Evolutionary conservation across 2,797 vertebrate species (phyloP), one percentile per base, ranked within the genome.

Genomic region (Harpagifer antarcticus): DNA sequence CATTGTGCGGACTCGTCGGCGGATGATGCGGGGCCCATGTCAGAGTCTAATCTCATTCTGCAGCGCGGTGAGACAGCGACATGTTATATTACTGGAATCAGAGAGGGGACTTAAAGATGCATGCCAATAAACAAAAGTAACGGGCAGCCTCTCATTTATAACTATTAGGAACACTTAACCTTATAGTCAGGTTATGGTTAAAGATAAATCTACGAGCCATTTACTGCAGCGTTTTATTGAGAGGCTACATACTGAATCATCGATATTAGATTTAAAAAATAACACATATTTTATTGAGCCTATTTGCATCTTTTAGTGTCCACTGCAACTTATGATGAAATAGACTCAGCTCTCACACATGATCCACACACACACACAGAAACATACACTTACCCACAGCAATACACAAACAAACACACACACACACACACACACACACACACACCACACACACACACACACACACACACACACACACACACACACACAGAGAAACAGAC

Each of bases 121-220:
- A 85, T 73, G 81, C 84, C 89, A 87, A 90, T 93, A 93, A 94
- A 93, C 92, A 94, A 92, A 93, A 88, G 90, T 88, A 89, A 86
- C 64, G 68, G 81, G 66, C 88, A 56, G 72, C 65, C 58, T 66
- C 81, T 82, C 88, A 93, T 94, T 92, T 91, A 90, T 94, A 92
- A 93, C 89, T 89, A 93, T 94, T 93, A 94, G 79, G 85, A 89
- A 93, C 93, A 94, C 91, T 94, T 94, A 94, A 93, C 91, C 90
- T 94, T 91, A 87, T 89, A 88, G 84, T 86, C 88, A 81, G 83
- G 89, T 84, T 88, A 88, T 83, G 86, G 81, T 82, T 79, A 54
- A 14, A 86, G 80, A 92, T 93, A 92, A 91, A 92, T 93, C 89
- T 88, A 80, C 45, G 50, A 17, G 66, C 82, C 86, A 92, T 92